Evolutionary conservation across 2,797 vertebrate genomes (phyloP), one percentile per base, ranked within the genome.

Genomic region (Apogon talboti): DNA sequence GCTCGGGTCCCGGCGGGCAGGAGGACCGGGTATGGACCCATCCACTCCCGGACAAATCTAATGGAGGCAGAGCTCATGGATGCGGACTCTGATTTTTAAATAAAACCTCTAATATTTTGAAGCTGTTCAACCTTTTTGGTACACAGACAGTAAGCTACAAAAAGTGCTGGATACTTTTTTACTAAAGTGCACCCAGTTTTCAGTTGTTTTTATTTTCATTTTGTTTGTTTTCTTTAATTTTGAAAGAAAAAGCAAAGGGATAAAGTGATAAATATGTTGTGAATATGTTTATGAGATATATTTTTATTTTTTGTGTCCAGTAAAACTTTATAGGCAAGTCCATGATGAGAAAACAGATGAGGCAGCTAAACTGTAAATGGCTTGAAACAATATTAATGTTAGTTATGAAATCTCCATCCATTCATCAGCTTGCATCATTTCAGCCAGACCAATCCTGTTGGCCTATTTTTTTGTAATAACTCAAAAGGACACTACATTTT

Each of bases 61-160:
- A 95, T 98, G 94, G 96, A 98, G 12, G 94, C 95, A 0, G 95
- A 98, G 89, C 94, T 99, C 48, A 93, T 99, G 93, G 96, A 98
- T 0, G 92, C 95, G 0, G 96, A 98, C 62, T 98, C 95, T 0
- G 98, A 98, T 86, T 99, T 99, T 74, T 99, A 70, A 92, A 62
- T 51, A 24, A 13, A 0, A 12, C 9, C 40, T 54, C 21, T 43
- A 8, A 19, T 19, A 11, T 16, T 7, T 24, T 8, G 15, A 16
- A 46, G 40, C 18, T 49, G 37, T 45, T 49, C n/a, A 15, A 43
- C 30, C 45, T 66, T 65, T 64, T 46, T 50, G 60, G 56, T 67
- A 71, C 55, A 81, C 76, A 69, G 66, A 78, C 67, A 79, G 78
- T 82, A 83, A 88, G 82, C 68, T 66, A 77, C 52, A 85, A 88